These are phyloP conservation scores for Myotis vivesi DNA, from an alignment of 2,797 vertebrate species.

Conservation along the genomic window DNA sequence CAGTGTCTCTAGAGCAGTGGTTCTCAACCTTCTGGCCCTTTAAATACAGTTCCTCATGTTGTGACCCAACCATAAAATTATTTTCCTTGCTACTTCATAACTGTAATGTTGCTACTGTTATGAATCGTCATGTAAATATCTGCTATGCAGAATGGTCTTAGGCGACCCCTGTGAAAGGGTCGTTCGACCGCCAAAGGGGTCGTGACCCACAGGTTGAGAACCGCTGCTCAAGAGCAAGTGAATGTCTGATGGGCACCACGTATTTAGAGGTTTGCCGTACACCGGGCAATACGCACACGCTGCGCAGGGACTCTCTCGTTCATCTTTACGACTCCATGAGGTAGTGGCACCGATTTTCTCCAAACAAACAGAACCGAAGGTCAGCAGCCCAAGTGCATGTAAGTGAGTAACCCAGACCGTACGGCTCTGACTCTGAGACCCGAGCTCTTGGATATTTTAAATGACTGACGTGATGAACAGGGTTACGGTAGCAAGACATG, in stretches of 20 bases:
- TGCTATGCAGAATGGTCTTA: no score
- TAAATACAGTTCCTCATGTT: no score
- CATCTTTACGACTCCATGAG: not conserved
- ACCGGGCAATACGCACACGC: not conserved
- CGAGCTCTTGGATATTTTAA: not conserved
- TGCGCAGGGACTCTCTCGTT: not conserved
- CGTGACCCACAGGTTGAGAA: no score
- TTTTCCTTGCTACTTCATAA: no score
- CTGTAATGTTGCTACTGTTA: no score
- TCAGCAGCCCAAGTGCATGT: not conserved
- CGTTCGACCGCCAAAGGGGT: no score
- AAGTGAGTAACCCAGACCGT: no score
- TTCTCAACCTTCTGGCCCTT: no score
- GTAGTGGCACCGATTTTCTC: not conserved
- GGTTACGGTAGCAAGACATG: not conserved
- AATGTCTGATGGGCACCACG: not conserved
- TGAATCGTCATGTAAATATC: no score
- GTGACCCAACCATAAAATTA: no score
- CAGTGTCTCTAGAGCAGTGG: not conserved
- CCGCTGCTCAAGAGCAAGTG: not conserved
- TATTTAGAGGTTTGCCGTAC: fast-evolving
- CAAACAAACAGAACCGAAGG: not conserved
- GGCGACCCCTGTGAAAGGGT: no score
- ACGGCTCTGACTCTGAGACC: not conserved
- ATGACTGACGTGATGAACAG: not conserved